Conservation (phyloP, 2,888 invertebrate species). For the Heliconius charithonia region DNA sequence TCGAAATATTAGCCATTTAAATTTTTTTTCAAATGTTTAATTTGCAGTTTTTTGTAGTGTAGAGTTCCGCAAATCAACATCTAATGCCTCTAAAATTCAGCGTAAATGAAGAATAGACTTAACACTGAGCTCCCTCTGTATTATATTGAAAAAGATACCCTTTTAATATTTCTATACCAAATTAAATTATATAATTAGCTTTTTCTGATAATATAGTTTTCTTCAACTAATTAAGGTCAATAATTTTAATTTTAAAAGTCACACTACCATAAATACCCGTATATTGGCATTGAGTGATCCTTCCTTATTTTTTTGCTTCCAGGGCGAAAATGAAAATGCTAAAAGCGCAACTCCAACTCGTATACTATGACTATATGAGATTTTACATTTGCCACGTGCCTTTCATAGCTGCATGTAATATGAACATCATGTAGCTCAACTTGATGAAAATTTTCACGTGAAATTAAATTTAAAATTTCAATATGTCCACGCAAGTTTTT, state of each 20-base stretch:
- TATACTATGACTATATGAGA: constrained; percentile 4
- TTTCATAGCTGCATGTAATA: constrained; percentile 13
- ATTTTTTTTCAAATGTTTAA: too few relatives aligned
- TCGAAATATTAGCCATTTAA: too few relatives aligned
- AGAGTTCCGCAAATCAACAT: too few relatives aligned
- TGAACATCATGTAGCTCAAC: not conserved
- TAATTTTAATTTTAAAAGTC: not conserved
- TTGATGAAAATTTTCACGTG: constrained; percentile 8
- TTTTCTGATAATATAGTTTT: too few relatives aligned
- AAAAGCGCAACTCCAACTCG: constrained; percentile 1
- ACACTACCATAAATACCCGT: not conserved
- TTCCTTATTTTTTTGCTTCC: not conserved
- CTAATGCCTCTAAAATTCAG: too few relatives aligned
- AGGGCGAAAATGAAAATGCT: not conserved
- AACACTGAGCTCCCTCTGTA: too few relatives aligned
- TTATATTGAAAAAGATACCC: too few relatives aligned
- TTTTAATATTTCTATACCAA: too few relatives aligned
- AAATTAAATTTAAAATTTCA: constrained; percentile 16
- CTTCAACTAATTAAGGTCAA: not conserved
- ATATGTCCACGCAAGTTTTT: not conserved
- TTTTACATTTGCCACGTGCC: not conserved
- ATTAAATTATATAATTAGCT: too few relatives aligned
- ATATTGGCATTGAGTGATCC: not conserved
- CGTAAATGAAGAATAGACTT: too few relatives aligned
- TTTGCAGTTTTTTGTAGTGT: not conserved